A percentile compares a stretch with the other conserved stretches of the same genome.
Conservation (phyloP, 2,113 vertebrate species). For the Hydropotes inermis region DNA sequence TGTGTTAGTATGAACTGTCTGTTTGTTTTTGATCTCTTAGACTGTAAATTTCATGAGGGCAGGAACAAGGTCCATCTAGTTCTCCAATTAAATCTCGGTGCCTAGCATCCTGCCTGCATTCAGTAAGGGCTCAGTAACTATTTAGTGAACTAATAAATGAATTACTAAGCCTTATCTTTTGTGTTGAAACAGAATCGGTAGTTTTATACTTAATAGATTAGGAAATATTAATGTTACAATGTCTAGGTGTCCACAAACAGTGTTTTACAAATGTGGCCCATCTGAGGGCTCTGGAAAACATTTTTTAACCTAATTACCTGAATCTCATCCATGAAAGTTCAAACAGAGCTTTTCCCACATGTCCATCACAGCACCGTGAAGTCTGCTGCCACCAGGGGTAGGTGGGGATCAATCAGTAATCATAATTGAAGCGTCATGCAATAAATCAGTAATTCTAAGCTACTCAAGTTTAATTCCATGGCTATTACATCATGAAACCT, state of each 20-base stretch:
- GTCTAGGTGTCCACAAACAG: neutral
- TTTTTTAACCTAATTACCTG: neutral
- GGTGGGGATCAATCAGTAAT: neutral
- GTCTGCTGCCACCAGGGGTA: neutral
- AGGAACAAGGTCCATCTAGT: neutral
- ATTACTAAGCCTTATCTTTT: neutral
- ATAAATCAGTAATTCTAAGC: slow-evolving; percentile 42
- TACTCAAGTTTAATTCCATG: slow-evolving; percentile 8
- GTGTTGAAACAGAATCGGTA: neutral
- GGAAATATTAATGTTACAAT: neutral
- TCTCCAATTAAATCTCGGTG: neutral
- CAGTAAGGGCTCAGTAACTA: neutral
- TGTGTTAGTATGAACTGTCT: neutral
- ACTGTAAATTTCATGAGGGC: neutral
- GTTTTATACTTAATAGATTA: neutral
- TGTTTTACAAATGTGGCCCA: neutral
- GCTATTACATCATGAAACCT: neutral
- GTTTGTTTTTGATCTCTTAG: neutral
- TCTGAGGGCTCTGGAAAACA: neutral
- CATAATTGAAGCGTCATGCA: neutral
- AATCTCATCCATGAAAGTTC: neutral
- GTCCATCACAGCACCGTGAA: neutral
- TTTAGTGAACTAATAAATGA: neutral
- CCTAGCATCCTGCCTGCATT: neutral
- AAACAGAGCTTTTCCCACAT: neutral